These are phyloP conservation scores for Anadara kagoshimensis DNA, from an alignment of 1,140 invertebrate genomes.

Conservation along the genomic window DNA sequence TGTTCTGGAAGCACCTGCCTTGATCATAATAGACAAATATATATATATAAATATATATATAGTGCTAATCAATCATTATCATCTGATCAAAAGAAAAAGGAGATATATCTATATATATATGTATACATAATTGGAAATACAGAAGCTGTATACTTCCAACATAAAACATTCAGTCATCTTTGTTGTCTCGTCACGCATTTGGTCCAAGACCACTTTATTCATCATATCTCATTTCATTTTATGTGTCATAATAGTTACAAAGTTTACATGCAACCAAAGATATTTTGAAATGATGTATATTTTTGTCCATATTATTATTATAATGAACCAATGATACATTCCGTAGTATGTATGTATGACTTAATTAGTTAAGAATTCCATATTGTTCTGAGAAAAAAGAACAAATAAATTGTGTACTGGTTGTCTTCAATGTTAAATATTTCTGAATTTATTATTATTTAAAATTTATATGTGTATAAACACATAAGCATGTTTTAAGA, in stretches of 20 bases:
- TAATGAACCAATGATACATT: no score
- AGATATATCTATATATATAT: background rate
- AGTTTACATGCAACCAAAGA: constrained; percentile 23
- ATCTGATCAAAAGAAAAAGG: background rate
- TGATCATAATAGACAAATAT: background rate
- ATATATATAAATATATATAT: background rate
- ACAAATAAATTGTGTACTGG: no score
- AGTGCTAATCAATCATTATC: background rate
- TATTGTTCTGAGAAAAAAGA: no score
- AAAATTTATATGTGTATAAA: no score
- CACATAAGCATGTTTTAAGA: no score
- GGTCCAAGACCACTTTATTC: constrained; percentile 23
- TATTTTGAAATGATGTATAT: constrained; percentile 19
- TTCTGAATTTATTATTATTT: no score
- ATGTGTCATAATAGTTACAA: constrained; percentile 6
- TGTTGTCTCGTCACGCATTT: constrained; percentile 18
- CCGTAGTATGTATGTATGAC: no score
- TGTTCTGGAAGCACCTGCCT: constrained; percentile 15
- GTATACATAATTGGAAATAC: background rate
- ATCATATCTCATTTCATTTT: constrained; percentile 2
- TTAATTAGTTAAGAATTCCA: no score
- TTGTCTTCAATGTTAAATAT: no score
- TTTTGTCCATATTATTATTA: no score
- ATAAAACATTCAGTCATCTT: constrained; percentile 1
- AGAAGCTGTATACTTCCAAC: background rate